Evolutionary conservation across 53 echinoderm and acorn worm genomes (phyloP).

Genomic region (Crossaster papposus): DNA sequence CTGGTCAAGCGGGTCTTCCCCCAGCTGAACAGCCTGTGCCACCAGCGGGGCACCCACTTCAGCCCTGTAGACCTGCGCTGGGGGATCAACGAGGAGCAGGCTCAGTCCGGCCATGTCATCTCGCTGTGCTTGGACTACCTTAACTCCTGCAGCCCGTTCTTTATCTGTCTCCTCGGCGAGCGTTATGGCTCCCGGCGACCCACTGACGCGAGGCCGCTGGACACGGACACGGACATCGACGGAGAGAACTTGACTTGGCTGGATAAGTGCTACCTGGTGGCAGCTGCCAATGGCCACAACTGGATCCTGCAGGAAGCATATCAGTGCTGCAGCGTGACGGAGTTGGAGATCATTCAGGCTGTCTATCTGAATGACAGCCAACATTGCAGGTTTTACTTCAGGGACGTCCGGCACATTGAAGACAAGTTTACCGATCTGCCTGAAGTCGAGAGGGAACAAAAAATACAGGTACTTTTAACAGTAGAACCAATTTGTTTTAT

Average conservation of each 20-base stretch:
- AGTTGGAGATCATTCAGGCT: conserved; percentile 95
- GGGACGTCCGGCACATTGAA: conserved; percentile 82
- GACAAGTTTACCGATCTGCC: conserved; percentile 77
- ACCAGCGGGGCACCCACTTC: conserved; percentile 79
- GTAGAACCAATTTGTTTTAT: too few species aligned
- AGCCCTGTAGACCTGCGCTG: conserved; percentile 91
- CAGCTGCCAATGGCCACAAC: conserved; percentile 83
- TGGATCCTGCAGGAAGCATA: conserved; percentile 94
- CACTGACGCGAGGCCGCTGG: conserved; percentile 52
- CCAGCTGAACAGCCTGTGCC: conserved; percentile 81
- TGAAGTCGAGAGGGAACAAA: conserved; percentile 63
- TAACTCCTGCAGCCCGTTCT: conserved; percentile 86
- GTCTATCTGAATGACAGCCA: conserved; percentile 82
- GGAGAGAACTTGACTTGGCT: conserved; percentile 65
- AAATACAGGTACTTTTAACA: conserved; percentile 55
- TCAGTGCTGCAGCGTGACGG: conserved; percentile 90
- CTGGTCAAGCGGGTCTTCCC: conserved; percentile 86
- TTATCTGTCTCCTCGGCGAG: conserved; percentile 94
- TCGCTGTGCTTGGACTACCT: conserved; percentile 93
- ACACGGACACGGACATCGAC: conserved; percentile 25
- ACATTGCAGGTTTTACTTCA: conserved; percentile 85
- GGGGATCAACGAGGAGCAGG: conserved; percentile 92
- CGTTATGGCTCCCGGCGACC: conserved; percentile 90
- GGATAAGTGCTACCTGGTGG: conserved; percentile 82
- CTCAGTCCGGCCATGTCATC: conserved; percentile 79